Conservation (phyloP, 2,797 vertebrate species). For the Limosa lapponica region DNA sequence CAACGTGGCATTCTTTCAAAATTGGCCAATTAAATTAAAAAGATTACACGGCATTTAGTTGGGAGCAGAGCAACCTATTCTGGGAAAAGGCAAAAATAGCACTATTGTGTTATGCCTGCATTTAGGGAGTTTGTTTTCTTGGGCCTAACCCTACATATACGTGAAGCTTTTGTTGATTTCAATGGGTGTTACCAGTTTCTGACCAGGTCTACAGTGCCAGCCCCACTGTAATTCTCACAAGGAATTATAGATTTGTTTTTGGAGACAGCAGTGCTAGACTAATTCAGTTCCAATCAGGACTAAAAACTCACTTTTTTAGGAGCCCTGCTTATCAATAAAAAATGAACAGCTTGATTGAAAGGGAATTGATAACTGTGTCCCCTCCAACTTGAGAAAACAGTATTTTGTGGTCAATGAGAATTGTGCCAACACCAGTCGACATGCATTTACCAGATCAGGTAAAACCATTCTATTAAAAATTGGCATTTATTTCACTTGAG, state of each 20-base stretch:
- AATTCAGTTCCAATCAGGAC: not conserved
- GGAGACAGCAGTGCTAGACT: not conserved
- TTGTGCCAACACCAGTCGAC: not conserved
- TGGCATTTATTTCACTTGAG: not conserved
- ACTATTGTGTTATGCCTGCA: not conserved
- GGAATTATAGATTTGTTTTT: not conserved
- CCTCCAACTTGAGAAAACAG: not conserved
- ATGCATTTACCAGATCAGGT: not conserved
- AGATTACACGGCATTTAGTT: not conserved
- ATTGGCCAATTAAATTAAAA: not conserved
- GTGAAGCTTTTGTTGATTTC: not conserved
- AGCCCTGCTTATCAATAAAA: not conserved
- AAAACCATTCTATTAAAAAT: not conserved
- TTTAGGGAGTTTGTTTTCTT: not conserved
- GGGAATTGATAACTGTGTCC: not conserved
- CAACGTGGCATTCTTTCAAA: not conserved
- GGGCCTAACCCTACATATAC: not conserved
- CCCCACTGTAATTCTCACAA: not conserved
- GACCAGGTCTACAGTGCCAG: not conserved
- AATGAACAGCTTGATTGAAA: not conserved
- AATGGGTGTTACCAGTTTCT: not conserved
- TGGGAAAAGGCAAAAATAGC: constrained; percentile 4
- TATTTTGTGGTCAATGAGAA: not conserved
- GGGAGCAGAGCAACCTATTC: not conserved
- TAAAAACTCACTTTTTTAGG: not conserved